phyloP scores from a whole-genome alignment of 2,888 invertebrate species.

The Chrysolina americana region DNA sequence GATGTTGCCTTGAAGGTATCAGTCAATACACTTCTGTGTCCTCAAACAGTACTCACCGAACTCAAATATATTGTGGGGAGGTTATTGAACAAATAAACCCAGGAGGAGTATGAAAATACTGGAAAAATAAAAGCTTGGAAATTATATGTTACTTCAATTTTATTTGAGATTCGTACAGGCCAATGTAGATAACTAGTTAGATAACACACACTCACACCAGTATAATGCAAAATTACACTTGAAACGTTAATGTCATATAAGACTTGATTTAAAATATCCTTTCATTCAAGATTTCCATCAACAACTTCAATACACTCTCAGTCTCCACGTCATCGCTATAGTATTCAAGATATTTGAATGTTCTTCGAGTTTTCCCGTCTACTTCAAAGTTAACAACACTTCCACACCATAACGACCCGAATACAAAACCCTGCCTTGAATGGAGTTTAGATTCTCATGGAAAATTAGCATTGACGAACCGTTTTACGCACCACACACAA shows the following conservation, averaged over 20 bases:
- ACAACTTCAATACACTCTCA: constrained; percentile 8
- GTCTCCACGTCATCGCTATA: not conserved
- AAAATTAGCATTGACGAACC: constrained; percentile 22
- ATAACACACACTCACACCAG: too few species aligned
- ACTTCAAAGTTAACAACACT: constrained; percentile 10
- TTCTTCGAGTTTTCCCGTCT: constrained; percentile 8
- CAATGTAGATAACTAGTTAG: too few species aligned
- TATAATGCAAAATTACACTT: too few species aligned
- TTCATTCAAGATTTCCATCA: not conserved
- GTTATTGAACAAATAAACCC: too few species aligned
- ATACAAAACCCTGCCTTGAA: constrained; percentile 4
- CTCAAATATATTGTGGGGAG: too few species aligned
- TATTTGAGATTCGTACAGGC: too few species aligned
- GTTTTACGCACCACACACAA: constrained; percentile 32
- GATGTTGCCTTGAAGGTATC: too few species aligned
- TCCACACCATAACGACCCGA: constrained; percentile 14
- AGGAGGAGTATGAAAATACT: too few species aligned
- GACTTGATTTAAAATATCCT: not conserved
- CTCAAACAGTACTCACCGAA: too few species aligned
- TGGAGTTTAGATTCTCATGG: constrained; percentile 18
- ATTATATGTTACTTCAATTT: too few species aligned
- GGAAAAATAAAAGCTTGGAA: too few species aligned
- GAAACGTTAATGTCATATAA: not conserved
- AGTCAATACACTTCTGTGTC: too few species aligned
- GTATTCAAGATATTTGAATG: constrained; percentile 2